phyloP scores from a whole-genome alignment of 1,140 invertebrate genomes.

The Drosophila gunungcola region DNA sequence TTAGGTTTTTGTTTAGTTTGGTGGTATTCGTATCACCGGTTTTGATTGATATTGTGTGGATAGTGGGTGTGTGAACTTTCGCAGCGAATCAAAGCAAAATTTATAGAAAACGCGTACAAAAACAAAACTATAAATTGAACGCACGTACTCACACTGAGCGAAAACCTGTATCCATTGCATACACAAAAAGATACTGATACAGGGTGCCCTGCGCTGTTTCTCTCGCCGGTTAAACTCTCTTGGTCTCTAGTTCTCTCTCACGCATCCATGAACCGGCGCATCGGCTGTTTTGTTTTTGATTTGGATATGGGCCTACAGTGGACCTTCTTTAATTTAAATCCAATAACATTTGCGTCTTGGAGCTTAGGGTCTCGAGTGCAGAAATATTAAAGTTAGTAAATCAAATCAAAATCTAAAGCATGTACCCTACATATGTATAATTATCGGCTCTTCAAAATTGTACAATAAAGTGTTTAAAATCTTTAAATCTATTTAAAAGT shows the following conservation, averaged over 20 bases:
- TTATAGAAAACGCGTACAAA: constrained; percentile 59
- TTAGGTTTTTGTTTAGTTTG: background rate
- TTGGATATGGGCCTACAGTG: constrained; percentile 41
- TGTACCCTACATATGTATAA: no score
- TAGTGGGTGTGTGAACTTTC: constrained; percentile 31
- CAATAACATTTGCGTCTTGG: no score
- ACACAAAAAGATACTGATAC: constrained; percentile 25
- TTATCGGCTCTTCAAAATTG: no score
- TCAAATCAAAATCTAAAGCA: no score
- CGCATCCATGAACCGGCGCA: constrained; percentile 65
- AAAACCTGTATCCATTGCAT: constrained; percentile 61
- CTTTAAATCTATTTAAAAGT: no score
- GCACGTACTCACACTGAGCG: constrained; percentile 38
- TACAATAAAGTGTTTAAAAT: no score
- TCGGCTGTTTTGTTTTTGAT: constrained; percentile 76
- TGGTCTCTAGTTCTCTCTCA: constrained; percentile 23
- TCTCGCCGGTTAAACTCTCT: constrained; percentile 33
- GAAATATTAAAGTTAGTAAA: no score
- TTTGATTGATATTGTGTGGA: background rate
- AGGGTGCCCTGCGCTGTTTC: constrained; percentile 59
- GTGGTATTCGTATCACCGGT: constrained; percentile 18
- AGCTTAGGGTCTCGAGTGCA: no score
- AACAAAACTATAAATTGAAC: constrained; percentile 42
- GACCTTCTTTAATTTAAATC: background rate
- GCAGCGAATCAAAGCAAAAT: constrained; percentile 23